phyloP scores from a whole-genome alignment of 2,113 vertebrate species.

The Misgurnus mizolepis region DNA sequence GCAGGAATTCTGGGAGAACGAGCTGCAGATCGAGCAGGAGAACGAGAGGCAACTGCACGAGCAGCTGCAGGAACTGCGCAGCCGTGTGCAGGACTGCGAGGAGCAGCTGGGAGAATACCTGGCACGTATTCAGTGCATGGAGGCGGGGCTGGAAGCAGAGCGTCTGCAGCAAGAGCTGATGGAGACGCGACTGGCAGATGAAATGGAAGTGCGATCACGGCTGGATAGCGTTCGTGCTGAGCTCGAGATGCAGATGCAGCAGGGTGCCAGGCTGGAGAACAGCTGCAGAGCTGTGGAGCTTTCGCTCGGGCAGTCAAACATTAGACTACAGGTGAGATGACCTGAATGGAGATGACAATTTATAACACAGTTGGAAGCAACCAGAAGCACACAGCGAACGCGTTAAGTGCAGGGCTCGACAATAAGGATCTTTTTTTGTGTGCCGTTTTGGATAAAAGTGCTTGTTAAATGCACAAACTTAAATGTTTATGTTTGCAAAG shows the following conservation, averaged over 20 bases:
- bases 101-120: conserved; percentile 82
- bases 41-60: conserved; percentile 88
- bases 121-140: conserved; percentile 82
- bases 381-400: background rate
- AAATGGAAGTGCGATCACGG: conserved; percentile 84
- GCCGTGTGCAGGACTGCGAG: conserved; percentile 83
- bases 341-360: background rate
- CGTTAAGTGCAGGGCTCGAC: background rate
- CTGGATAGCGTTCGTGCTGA: conserved; percentile 84
- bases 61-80: conserved; percentile 86
- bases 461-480: too few species aligned
- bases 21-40: conserved; percentile 92
- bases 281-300: conserved; percentile 89
- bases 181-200: conserved; percentile 81
- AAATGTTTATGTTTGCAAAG: too few species aligned
- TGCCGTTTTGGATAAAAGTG: too few species aligned
- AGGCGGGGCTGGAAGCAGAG: conserved; percentile 84
- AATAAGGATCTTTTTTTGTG: too few species aligned
- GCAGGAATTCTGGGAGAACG: conserved; percentile 95
- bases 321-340: conserved; percentile 82
- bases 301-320: conserved; percentile 86
- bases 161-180: conserved; percentile 83
- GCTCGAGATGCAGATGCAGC: conserved; percentile 86
- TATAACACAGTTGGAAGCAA: background rate
- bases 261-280: conserved; percentile 85